Evolutionary conservation across 2,113 vertebrate species (phyloP).

Genomic region (Pseudonaja textilis): DNA sequence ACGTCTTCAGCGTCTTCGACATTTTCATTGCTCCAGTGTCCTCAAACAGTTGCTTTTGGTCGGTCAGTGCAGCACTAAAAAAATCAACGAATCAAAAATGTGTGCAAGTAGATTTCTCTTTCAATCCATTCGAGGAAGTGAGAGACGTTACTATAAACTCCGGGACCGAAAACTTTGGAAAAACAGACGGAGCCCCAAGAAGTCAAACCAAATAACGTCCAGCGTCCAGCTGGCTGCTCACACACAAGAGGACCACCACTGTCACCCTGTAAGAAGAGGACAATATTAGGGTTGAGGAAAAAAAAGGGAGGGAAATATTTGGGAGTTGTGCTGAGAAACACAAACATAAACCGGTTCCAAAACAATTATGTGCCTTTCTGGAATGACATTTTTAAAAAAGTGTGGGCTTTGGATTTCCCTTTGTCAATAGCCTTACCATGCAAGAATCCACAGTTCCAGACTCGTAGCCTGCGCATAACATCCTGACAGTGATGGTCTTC

Average conservation of each 20-base stretch:
- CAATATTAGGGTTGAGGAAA: too few relatives aligned
- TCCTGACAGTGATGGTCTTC: slow-evolving; percentile 92
- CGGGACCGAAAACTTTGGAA: slow-evolving; percentile 87
- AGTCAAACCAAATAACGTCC: slow-evolving; percentile 90
- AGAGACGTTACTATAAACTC: slow-evolving; percentile 90
- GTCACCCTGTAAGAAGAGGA: slow-evolving; percentile 74
- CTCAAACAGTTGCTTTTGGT: slow-evolving; percentile 20
- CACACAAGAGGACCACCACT: slow-evolving; percentile 92
- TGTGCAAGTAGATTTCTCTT: slow-evolving; percentile 88
- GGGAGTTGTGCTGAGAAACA: too few relatives aligned
- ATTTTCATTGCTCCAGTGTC: slow-evolving; percentile 24
- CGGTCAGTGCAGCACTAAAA: slow-evolving; percentile 27
- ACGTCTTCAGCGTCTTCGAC: slow-evolving; percentile 23
- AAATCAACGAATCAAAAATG: slow-evolving; percentile 75
- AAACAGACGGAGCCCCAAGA: slow-evolving; percentile 93
- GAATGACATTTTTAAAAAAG: neutral
- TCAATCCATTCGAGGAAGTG: slow-evolving; percentile 90
- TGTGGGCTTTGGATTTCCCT: neutral
- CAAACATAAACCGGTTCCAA: too few relatives aligned
- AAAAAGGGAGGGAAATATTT: too few relatives aligned
- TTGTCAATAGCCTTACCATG: slow-evolving; percentile 69
- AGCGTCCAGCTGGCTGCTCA: slow-evolving; percentile 74
- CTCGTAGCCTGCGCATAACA: slow-evolving; percentile 94
- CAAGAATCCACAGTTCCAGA: slow-evolving; percentile 84
- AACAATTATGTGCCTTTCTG: too few relatives aligned